Percentiles rank a stretch among this genome's conserved stretches.
phyloP scores from a whole-genome alignment of 2,888 invertebrate genomes.

The Agrochola circellaris region DNA sequence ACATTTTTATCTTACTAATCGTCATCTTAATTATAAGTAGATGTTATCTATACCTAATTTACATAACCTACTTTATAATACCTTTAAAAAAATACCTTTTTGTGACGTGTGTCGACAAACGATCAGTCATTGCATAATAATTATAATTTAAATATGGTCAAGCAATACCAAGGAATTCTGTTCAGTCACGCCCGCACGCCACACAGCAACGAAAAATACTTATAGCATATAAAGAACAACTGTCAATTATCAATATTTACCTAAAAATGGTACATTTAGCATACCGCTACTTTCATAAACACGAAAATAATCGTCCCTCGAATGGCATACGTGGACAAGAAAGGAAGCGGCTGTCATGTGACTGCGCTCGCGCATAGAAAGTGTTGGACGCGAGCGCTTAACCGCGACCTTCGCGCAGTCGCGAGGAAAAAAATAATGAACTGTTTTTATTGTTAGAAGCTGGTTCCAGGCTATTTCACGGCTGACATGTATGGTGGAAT shows the following conservation, averaged over 20 bases:
- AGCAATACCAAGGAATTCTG: slow-evolving; percentile 19
- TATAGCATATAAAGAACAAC: background rate
- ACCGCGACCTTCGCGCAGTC: slow-evolving; percentile 63
- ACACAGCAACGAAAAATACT: background rate
- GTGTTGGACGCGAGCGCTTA: slow-evolving; percentile 49
- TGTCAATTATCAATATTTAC: slow-evolving; percentile 11
- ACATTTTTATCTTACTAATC: background rate
- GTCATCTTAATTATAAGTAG: background rate
- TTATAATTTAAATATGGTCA: slow-evolving; percentile 33
- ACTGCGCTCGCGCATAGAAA: slow-evolving; percentile 68
- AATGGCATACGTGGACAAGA: slow-evolving; percentile 58
- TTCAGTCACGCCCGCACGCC: background rate
- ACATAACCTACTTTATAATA: slow-evolving; percentile 6
- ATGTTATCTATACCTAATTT: slow-evolving; percentile 24
- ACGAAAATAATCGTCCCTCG: slow-evolving; percentile 33
- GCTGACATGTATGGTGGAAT: background rate
- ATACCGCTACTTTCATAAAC: slow-evolving; percentile 38
- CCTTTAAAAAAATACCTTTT: slow-evolving; percentile 10
- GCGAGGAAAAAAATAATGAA: slow-evolving; percentile 43
- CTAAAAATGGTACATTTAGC: slow-evolving; percentile 11
- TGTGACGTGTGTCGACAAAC: slow-evolving; percentile 7
- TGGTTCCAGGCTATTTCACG: slow-evolving; percentile 11
- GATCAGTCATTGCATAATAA: slow-evolving; percentile 17
- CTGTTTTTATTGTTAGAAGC: slow-evolving; percentile 17
- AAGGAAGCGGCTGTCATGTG: slow-evolving; percentile 72